Evolutionary conservation across 2,113 vertebrate species (phyloP).

Genomic region (Climacteris rufus): DNA sequence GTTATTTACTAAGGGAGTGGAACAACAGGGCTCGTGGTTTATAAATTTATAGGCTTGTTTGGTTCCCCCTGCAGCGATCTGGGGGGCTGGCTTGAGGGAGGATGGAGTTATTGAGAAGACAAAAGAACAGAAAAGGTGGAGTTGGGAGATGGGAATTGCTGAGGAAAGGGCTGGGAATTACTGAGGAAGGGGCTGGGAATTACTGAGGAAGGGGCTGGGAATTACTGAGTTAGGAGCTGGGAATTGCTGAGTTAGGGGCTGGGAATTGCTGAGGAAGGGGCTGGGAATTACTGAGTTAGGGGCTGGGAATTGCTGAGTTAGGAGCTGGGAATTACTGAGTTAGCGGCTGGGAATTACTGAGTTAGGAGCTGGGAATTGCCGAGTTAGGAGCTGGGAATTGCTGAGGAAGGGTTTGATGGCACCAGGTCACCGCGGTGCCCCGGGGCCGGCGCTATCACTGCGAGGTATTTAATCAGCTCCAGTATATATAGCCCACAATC

Average conservation of each 20-base stretch:
- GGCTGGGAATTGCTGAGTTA: neutral
- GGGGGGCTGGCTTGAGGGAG: neutral
- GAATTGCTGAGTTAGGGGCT: fast-evolving
- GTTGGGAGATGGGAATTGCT: fast-evolving
- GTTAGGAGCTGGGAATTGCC: fast-evolving
- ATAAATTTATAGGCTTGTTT: neutral
- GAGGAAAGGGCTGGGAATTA: neutral
- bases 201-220: neutral
- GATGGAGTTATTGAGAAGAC: neutral
- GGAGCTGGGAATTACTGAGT: neutral
- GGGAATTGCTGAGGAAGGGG: neutral
- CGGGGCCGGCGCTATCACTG: neutral
- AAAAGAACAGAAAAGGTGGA: neutral
- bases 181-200: neutral
- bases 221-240: fast-evolving
- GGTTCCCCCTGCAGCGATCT: neutral
- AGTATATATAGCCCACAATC: neutral
- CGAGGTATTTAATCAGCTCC: slow-evolving; percentile 24
- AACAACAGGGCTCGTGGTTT: neutral
- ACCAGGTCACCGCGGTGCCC: neutral
- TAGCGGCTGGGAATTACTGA: too few relatives aligned
- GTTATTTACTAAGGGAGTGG: neutral
- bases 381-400: fast-evolving
- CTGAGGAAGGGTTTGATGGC: fast-evolving
- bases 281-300: too few relatives aligned